Evolutionary conservation across 2,888 invertebrate species (phyloP).

Genomic region (Drosophila robusta): DNA sequence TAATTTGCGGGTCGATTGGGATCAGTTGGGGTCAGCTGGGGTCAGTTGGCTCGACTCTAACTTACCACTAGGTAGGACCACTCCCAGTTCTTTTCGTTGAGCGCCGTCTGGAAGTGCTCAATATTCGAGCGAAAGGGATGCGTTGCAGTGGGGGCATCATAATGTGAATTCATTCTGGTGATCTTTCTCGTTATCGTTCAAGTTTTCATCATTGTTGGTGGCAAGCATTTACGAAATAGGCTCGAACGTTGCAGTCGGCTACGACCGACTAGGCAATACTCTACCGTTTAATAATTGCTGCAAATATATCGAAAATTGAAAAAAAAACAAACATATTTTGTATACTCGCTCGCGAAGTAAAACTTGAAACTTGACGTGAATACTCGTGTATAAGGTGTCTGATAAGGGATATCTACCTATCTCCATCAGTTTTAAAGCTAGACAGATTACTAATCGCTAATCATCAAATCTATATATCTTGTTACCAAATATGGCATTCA

Average conservation of each 20-base stretch:
- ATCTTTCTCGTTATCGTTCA: conserved; percentile 22
- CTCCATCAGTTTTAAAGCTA: too few species aligned
- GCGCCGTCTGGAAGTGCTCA: conserved; percentile 63
- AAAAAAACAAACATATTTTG: too few species aligned
- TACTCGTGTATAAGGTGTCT: too few species aligned
- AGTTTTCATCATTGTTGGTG: conserved; percentile 50
- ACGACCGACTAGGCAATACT: background rate
- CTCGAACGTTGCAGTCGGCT: background rate
- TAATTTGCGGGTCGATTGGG: conserved; percentile 77
- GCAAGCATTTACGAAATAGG: background rate
- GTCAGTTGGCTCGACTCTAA: background rate
- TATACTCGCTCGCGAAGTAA: too few species aligned
- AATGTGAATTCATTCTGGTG: conserved; percentile 66
- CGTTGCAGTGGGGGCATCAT: conserved; percentile 64
- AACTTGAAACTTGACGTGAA: too few species aligned
- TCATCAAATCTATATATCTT: too few species aligned
- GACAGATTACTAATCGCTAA: too few species aligned
- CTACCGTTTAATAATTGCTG: background rate
- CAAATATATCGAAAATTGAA: too few species aligned
- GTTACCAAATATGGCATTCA: too few species aligned
- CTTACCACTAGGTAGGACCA: conserved; percentile 84
- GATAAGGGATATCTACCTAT: too few species aligned
- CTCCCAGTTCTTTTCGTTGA: conserved; percentile 84
- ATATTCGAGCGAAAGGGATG: conserved; percentile 50
- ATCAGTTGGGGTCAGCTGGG: background rate